Evolutionary conservation across 35 echinoderm and acorn worm genomes (phyloP), one percentile per base, ranked within the genome.

Genomic region (Heliocidaris erythrogramma): DNA sequence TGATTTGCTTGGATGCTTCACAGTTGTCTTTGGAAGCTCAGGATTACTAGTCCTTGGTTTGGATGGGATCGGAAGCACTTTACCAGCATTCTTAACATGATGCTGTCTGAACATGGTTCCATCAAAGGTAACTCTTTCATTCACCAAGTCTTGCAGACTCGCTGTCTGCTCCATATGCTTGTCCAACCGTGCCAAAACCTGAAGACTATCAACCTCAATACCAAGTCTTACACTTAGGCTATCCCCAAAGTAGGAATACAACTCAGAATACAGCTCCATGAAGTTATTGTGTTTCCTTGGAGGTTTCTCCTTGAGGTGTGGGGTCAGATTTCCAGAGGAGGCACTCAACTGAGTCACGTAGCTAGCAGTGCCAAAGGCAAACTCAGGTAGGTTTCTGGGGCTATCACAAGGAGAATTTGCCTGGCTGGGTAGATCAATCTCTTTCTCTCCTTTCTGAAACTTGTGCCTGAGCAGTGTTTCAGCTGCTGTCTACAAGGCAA

Each of bases 181-280:
- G 30, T 93, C 89, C 31, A 90, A 85, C 49, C 48, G 47, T 49
- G 48, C 35, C 30, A 91, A 11, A 24, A 90, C 93, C 30, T 85
- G 94, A 3, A 95, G 32, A 0, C 32, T 30, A n/a, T 90, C 87
- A 30, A 59, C 69, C 29, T 90, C 92, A 71, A 92, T 94, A 69
- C 93, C 69, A 13, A 98, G 61, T 48, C 96, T 48, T 32, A 95
- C 17, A 92, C 96, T 96, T 48, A 98, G 61, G 94, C 96, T 96
- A 50, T 97, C 96, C 5, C 97, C 97, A 48, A 98, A 94, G 49
- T 98, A 98, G 31, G 97, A 94, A 21, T 97, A 90, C 29, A 98
- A 95, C 32, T 97, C 90, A 24, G 90, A 30, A 61, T 98, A 98
- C 56, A 96, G 60, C 30, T 98, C 96, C 14, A 90, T 61, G 21